Conservation (phyloP, 2,888 invertebrate genomes). For the Trypoxylon attenuatum region DNA sequence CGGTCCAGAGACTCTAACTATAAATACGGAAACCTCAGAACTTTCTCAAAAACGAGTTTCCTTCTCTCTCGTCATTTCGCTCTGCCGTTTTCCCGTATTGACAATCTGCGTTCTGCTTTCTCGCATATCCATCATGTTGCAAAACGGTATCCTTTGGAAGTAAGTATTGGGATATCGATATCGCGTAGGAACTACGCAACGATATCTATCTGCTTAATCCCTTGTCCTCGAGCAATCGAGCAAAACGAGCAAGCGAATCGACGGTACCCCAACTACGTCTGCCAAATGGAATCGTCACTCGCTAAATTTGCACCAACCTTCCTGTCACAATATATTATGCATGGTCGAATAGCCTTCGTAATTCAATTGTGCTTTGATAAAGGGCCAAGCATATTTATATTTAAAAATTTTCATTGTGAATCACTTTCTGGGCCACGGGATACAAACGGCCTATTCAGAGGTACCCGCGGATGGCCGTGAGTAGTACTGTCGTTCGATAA, state of each 20-base stretch:
- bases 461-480: constrained; percentile 44
- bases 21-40: not conserved
- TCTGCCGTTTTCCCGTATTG: no score
- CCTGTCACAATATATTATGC: constrained; percentile 1
- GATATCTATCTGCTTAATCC: no score
- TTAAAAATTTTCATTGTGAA: constrained; percentile 50
- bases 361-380: constrained; percentile 12
- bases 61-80: no score
- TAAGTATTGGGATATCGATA: not conserved
- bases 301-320: not conserved
- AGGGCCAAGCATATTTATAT: constrained; percentile 41
- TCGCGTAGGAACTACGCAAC: not conserved
- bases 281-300: not conserved
- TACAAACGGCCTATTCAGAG: constrained; percentile 30
- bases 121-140: not conserved
- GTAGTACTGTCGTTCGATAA: constrained; percentile 54
- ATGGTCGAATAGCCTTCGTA: constrained; percentile 3
- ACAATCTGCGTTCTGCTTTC: no score
- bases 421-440: constrained; percentile 42
- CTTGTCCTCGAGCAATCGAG: no score
- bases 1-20: not conserved
- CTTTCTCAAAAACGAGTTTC: not conserved
- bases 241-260: no score
- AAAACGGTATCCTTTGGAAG: no score
- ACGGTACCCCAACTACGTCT: not conserved